Conservation (phyloP, 2,888 invertebrate species). For the Xanthorhoe designata region DNA sequence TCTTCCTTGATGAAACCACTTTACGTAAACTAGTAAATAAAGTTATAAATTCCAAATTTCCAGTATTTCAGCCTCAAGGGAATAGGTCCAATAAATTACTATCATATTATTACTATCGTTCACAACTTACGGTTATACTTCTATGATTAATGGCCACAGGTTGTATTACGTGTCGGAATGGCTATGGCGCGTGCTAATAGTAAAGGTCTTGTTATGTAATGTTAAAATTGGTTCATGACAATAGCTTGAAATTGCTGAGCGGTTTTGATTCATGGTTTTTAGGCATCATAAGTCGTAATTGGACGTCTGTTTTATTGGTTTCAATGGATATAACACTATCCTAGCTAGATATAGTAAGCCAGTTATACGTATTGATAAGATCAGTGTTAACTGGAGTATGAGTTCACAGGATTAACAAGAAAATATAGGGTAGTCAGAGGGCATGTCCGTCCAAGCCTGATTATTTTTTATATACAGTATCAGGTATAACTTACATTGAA, state of each 20-base stretch:
- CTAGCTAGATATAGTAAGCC: no score
- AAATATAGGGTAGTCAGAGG: no score
- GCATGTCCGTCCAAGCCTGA: no score
- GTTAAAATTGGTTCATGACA: background rate
- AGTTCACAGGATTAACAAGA: no score
- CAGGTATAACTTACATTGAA: no score
- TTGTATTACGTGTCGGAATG: constrained; percentile 57
- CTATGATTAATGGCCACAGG: constrained; percentile 64
- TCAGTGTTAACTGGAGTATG: no score
- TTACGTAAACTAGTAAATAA: constrained; percentile 11
- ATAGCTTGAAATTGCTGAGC: background rate
- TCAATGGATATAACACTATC: background rate
- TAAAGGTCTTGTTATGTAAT: constrained; percentile 13
- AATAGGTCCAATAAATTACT: constrained; percentile 49
- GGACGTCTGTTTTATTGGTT: background rate
- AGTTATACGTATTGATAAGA: no score
- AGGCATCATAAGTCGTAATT: background rate
- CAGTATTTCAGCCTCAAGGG: constrained; percentile 19
- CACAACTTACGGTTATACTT: constrained; percentile 54
- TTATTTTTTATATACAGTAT: no score
- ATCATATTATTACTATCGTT: constrained; percentile 58
- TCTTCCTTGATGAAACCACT: background rate
- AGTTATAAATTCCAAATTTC: constrained; percentile 33
- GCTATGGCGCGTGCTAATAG: constrained; percentile 40
- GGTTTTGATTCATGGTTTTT: background rate